Evolutionary conservation across 2,888 invertebrate genomes (phyloP).

Genomic region (Rhimphoctona megacephalus): DNA sequence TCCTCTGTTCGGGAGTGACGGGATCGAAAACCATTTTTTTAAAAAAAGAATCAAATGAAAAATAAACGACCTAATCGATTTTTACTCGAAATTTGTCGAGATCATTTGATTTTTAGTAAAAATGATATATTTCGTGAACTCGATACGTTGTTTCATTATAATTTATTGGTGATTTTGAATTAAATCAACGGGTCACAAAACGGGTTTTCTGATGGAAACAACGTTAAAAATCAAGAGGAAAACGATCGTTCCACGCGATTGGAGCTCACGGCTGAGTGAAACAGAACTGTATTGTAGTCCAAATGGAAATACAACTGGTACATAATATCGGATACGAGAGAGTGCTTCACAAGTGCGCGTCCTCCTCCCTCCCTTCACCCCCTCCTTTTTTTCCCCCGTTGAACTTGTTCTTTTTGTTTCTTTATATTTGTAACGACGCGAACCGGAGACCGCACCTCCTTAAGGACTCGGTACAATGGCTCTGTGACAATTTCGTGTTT

Average conservation of each 20-base stretch:
- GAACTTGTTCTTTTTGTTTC: constrained; percentile 10
- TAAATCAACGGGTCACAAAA: neutral
- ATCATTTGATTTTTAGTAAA: neutral
- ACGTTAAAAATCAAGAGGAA: constrained; percentile 73
- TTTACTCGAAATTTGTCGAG: neutral
- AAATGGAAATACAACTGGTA: constrained; percentile 72
- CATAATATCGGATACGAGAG: constrained; percentile 60
- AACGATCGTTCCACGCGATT: constrained; percentile 72
- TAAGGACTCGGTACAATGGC: constrained; percentile 25
- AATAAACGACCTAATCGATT: neutral
- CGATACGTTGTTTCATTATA: neutral
- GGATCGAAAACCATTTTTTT: constrained; percentile 87
- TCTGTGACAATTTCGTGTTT: neutral
- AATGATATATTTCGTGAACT: neutral
- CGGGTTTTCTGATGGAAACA: constrained; percentile 62
- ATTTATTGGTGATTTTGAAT: neutral
- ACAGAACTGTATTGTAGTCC: constrained; percentile 79
- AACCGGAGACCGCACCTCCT: constrained; percentile 71
- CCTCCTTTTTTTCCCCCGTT: constrained; percentile 68
- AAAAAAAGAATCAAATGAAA: neutral
- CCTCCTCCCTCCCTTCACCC: constrained; percentile 76
- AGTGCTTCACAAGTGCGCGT: constrained; percentile 63
- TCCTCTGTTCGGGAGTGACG: constrained; percentile 87
- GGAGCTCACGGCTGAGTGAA: constrained; percentile 73
- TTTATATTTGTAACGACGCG: constrained; percentile 28